Base-by-base conservation (phyloP, 2,888 invertebrate species). In the Coelinius sp. region DNA sequence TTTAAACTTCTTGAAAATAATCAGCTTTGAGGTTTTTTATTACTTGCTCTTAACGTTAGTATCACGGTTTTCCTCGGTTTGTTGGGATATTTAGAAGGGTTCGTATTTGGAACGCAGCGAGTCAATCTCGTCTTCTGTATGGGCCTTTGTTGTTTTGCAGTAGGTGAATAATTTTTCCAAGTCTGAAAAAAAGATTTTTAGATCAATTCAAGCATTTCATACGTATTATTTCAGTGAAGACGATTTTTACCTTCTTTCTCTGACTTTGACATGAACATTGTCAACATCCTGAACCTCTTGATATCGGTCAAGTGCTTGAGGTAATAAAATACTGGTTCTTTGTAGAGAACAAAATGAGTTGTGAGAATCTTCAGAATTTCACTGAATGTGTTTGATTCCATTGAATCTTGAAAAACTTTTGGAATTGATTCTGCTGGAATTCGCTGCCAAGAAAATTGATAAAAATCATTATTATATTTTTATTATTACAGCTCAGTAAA, bases 371-470 rank as follows among this genome's bases (percentile, higher is more conserved):
- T 84, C 22, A 94, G 78, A 68, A 94, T 90, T 46, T 91, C 91
- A 4, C 92, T 91, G 2, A 94, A 89, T 0, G 91, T 89, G 52
- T 90, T 89, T 70, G 91, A 91, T 75, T 94, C 94, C 73, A 94
- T 86, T 0, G 93, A 92, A 78, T 93, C 92, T 81, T 90, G 90
- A 84, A 94, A 93, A 76, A 94, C 91, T 0, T 88, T 85, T 0
- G 92, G 91, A 38, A 94, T 88, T 71, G 89, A 89, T 1, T 84
- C 79, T 0, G 92, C 91, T 2, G 90, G 88, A 79, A 94, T 90
- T 83, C 91, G 88, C 92, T 92, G 87, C 22, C 83, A 83, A 70
- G 41, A 41, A 41, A 1, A n/a, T n/a, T n/a, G n/a, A n/a, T n/a
- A n/a, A 12, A 44, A 10, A n/a, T 41, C 38, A n/a, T 27, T 46